Percentiles rank a stretch among this genome's conserved stretches.
Conservation (phyloP, 1,140 invertebrate genomes). For the Cotesia chilonis region DNA sequence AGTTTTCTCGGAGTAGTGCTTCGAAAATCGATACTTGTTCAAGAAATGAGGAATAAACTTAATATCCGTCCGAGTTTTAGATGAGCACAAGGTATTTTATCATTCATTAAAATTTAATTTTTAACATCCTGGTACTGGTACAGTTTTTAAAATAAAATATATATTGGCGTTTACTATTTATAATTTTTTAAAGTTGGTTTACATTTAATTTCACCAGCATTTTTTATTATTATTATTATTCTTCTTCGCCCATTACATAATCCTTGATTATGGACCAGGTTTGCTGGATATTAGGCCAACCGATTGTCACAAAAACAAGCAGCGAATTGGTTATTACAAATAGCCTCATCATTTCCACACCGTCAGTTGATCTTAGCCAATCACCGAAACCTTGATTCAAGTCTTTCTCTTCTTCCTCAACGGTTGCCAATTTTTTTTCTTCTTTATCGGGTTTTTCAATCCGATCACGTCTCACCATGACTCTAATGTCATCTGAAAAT, state of each 20-base stretch:
- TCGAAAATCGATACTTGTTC: constrained; percentile 32
- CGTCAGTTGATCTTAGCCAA: constrained; percentile 68
- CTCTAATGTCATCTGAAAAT: constrained; percentile 24
- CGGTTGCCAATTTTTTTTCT: constrained; percentile 36
- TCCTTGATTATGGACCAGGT: constrained; percentile 57
- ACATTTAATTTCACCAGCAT: not conserved
- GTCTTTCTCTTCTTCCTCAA: constrained; percentile 50
- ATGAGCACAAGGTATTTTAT: constrained; percentile 1
- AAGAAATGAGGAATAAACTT: constrained; percentile 22
- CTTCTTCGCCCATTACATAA: constrained; percentile 55
- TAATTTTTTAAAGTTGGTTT: not conserved
- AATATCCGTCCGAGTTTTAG: constrained; percentile 17
- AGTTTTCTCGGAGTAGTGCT: constrained; percentile 17
- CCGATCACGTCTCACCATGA: constrained; percentile 45
- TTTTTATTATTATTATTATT: constrained; percentile 26
- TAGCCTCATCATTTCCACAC: constrained; percentile 68
- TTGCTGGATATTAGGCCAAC: constrained; percentile 67
- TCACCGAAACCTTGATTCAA: constrained; percentile 66
- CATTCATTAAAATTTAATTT: constrained; percentile 2
- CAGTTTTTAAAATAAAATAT: not conserved
- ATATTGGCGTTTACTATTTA: not conserved
- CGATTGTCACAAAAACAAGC: constrained; percentile 67
- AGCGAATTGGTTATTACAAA: constrained; percentile 70
- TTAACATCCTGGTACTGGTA: not conserved
- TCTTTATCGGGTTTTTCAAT: constrained; percentile 41